Conservation (phyloP, 1,140 invertebrate species). For the Thalassaphorura encarpata region DNA sequence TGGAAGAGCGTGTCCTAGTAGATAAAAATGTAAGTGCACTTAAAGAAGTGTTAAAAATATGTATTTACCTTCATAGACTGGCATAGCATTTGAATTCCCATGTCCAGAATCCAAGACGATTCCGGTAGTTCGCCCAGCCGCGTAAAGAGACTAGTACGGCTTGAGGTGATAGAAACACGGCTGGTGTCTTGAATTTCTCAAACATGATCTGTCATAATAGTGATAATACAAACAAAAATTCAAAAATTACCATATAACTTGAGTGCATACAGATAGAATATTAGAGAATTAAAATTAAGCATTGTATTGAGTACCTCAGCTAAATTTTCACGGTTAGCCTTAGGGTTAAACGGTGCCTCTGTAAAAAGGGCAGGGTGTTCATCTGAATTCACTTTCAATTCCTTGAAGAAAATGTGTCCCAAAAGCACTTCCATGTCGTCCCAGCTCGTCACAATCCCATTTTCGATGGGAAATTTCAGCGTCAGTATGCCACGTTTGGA, state of each 20-base stretch:
- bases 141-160: conserved; percentile 43
- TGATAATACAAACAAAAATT: not conserved
- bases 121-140: conserved; percentile 45
- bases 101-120: conserved; percentile 44
- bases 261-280: not conserved
- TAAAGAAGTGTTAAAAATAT: too few species aligned
- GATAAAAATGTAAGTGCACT: too few species aligned
- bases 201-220: conserved; percentile 44
- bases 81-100: conserved; percentile 44
- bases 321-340: conserved; percentile 52
- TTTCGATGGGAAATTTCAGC: conserved; percentile 52
- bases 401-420: conserved; percentile 11
- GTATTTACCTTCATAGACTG: conserved; percentile 45
- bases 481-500: conserved; percentile 38
- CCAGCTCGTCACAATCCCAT: conserved; percentile 44
- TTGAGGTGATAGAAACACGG: conserved; percentile 44
- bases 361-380: conserved; percentile 52
- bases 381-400: conserved; percentile 52
- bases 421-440: conserved; percentile 36
- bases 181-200: conserved; percentile 47
- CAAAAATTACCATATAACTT: not conserved
- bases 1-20: conserved; percentile 40
- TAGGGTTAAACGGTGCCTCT: conserved; percentile 51
- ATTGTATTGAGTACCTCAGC: conserved; percentile 35
- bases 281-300: too few species aligned